Base-by-base conservation (phyloP, 2,113 vertebrate genomes). In the Rhizomys pruinosus region DNA sequence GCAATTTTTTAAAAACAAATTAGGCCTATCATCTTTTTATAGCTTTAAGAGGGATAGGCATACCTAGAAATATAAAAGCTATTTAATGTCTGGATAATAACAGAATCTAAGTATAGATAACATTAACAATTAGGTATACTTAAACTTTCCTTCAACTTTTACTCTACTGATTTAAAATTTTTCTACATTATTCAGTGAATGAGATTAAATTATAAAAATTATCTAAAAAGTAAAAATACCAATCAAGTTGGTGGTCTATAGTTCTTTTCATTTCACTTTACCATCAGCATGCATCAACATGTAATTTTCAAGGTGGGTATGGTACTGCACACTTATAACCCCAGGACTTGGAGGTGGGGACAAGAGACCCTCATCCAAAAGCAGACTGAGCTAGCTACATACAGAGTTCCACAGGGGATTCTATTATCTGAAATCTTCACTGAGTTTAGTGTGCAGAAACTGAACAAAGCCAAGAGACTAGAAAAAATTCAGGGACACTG, bases 61-160 rank as follows among this genome's bases (percentile, higher is more conserved):
- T 84, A 69, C 17, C 37, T 61, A 85, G 39, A 20, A 81, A 94
- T 77, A 87, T 57, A 29, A 94, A 92, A 94, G 68, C 72, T 89
- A 71, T 22, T 39, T 12, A 71, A 87, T 11, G 66, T 44, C 57
- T 90, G 84, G 55, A 66, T 55, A 95, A 84, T 64, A 74, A 92
- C 3, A 91, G 63, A 84, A 61, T 27, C 81, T 79, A 80, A 63
- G 11, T 64, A 39, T 0, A 44, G 47, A 37, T 7, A 80, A n/a
- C 71, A 17, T 61, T 63, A 61, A 68, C 10, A 25, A 66, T 15
- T 92, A 29, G 25, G 10, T 74, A 71, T 47, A 73, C 76, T 77
- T 64, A 68, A 84, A 86, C 22, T 91, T 66, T 80, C 71, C 34
- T 52, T 61, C 9, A n/a, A 73, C 17, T 69, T 2, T 74, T 76